Conservation (phyloP, 1,140 invertebrate species). For the Heterodera carotae region DNA sequence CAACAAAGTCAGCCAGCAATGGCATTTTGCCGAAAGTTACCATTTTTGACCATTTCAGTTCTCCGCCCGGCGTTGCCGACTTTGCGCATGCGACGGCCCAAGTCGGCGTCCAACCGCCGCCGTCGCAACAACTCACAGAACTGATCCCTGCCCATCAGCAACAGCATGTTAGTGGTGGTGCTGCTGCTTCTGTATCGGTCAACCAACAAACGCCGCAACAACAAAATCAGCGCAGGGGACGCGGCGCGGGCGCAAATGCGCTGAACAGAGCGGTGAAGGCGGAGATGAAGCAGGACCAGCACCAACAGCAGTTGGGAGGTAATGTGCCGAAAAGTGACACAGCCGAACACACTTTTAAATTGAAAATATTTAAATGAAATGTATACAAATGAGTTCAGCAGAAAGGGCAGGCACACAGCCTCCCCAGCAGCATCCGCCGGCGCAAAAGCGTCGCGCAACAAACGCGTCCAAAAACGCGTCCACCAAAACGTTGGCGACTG, state of each 20-base stretch:
- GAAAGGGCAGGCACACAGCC: background rate
- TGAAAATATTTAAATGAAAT: too few relatives aligned
- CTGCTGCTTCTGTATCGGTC: too few relatives aligned
- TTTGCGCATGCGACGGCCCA: slow-evolving; percentile 2
- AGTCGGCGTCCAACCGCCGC: background rate
- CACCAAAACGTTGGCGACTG: background rate
- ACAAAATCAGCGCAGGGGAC: background rate
- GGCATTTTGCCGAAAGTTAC: background rate
- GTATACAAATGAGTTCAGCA: slow-evolving; percentile 4
- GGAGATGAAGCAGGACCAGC: background rate
- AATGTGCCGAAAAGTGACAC: background rate
- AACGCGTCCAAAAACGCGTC: slow-evolving; percentile 5
- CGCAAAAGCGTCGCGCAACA: slow-evolving; percentile 8
- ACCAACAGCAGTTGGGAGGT: background rate
- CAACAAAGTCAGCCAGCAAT: background rate
- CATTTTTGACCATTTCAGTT: slow-evolving; percentile 7
- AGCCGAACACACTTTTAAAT: too few relatives aligned
- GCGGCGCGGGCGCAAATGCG: background rate
- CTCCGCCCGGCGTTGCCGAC: slow-evolving; percentile 11
- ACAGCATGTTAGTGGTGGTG: slow-evolving; percentile 4
- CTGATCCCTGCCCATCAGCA: slow-evolving; percentile 7
- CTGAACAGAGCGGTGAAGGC: background rate
- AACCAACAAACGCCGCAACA: background rate
- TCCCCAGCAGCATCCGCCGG: slow-evolving; percentile 6
- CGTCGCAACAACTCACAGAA: slow-evolving; percentile 11